These are phyloP conservation scores for Butastur rufipennis DNA, from an alignment of 2,113 vertebrate species.

Conservation along the genomic window DNA sequence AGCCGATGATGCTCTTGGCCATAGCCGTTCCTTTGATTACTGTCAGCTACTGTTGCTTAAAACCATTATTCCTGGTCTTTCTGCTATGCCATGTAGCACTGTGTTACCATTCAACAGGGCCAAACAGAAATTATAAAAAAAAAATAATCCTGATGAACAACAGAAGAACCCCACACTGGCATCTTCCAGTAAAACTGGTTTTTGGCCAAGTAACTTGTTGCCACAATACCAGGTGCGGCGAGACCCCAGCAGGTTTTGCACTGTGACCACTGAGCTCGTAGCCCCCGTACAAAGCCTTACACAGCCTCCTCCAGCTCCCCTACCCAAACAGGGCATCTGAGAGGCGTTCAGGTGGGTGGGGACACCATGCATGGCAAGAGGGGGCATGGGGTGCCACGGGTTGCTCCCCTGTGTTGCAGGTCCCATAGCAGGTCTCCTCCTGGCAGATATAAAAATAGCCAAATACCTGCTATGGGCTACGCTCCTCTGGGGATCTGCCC, in stretches of 20 bases:
- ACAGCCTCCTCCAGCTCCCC: fast-evolving
- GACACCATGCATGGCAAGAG: not conserved
- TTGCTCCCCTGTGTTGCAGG: not conserved
- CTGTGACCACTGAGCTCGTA: fast-evolving
- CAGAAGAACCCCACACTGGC: not conserved
- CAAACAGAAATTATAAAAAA: not conserved
- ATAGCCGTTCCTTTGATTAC: not conserved
- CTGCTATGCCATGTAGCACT: fast-evolving
- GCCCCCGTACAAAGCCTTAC: not conserved
- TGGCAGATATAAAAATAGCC: not conserved
- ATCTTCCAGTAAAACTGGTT: not conserved
- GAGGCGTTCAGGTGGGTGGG: not conserved
- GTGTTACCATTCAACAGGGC: not conserved
- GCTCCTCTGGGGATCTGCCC: fast-evolving
- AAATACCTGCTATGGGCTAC: not conserved
- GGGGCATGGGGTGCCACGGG: fast-evolving
- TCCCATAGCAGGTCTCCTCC: not conserved
- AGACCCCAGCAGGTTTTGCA: not conserved
- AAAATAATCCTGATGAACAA: not conserved
- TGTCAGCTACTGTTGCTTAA: not conserved
- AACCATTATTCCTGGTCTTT: not conserved
- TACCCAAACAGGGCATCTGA: not conserved
- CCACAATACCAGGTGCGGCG: fast-evolving
- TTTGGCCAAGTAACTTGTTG: not conserved
- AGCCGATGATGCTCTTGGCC: not conserved